A percentile compares a stretch with the other conserved stretches of the same genome.
These are phyloP conservation scores for Tetrao urogallus DNA, from an alignment of 2,113 vertebrate genomes.

Conservation along the genomic window DNA sequence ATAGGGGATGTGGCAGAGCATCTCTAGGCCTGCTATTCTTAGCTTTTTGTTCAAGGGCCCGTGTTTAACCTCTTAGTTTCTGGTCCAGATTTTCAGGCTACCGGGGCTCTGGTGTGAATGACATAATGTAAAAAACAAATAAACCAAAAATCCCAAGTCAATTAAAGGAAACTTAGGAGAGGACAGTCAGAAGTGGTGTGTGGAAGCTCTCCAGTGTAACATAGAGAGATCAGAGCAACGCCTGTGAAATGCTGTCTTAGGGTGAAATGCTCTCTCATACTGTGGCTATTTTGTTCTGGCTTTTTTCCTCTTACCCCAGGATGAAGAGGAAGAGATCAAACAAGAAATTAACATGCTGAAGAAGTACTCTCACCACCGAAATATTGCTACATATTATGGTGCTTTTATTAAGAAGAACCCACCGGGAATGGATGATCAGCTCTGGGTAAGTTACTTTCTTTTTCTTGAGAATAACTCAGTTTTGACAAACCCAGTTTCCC, in stretches of 20 bases:
- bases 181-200: accelerated
- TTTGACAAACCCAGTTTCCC: neutral
- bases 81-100: neutral
- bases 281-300: neutral
- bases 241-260: neutral
- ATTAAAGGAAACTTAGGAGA: neutral
- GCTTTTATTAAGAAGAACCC: conserved; percentile 99
- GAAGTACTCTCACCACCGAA: conserved; percentile 98
- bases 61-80: neutral
- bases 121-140: neutral
- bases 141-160: neutral
- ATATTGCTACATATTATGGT: conserved; percentile 98
- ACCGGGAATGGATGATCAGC: conserved; percentile 96
- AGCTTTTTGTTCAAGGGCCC: neutral
- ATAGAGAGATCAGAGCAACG: neutral
- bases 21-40: neutral
- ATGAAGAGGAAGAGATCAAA: conserved; percentile 99
- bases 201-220: neutral
- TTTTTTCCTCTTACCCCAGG: conserved; percentile 73
- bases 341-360: conserved; percentile 99
- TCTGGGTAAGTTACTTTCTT: conserved; percentile 86
- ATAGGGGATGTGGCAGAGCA: neutral
- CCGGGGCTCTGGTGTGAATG: neutral
- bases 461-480: neutral
- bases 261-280: neutral